Percentiles rank a stretch among this genome's conserved stretches.
phyloP scores from a whole-genome alignment of 2,113 vertebrate species.

The Sinocyclocheilus anophthalmus region DNA sequence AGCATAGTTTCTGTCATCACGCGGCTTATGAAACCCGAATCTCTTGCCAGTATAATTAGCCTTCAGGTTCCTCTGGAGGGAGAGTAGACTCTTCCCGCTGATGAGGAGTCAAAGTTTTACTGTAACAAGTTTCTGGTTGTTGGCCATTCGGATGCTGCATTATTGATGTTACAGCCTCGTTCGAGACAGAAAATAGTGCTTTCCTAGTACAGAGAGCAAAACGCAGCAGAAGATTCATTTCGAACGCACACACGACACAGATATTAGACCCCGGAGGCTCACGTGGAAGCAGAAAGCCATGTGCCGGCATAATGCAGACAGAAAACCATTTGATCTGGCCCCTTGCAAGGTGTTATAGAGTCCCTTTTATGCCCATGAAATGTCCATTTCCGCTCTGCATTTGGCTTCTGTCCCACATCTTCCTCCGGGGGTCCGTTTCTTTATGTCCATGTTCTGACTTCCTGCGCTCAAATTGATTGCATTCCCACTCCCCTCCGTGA shows the following conservation, averaged over 20 bases:
- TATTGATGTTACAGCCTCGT: conserved; percentile 52
- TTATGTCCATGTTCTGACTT: conserved; percentile 35
- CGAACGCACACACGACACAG: background rate
- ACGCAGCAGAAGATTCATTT: background rate
- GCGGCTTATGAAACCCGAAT: conserved; percentile 14
- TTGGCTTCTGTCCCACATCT: conserved; percentile 6
- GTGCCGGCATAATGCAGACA: too few relatives aligned
- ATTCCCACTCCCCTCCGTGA: conserved; percentile 8
- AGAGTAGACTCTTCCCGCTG: conserved; percentile 29
- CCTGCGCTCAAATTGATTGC: conserved; percentile 45
- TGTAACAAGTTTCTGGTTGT: conserved; percentile 48
- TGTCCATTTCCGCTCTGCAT: background rate
- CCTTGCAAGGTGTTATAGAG: conserved; percentile 9
- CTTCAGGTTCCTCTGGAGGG: conserved; percentile 49
- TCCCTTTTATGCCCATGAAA: conserved; percentile 27
- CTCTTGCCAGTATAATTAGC: conserved; percentile 44
- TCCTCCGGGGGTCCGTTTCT: conserved; percentile 9
- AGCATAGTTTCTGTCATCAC: conserved; percentile 12
- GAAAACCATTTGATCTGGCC: conserved; percentile 39
- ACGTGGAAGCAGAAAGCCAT: background rate
- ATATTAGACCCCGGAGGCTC: background rate
- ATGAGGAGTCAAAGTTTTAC: conserved; percentile 48
- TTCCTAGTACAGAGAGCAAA: conserved; percentile 53
- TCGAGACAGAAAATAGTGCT: conserved; percentile 49
- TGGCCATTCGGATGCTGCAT: conserved; percentile 49